Percentiles rank a stretch among this genome's conserved stretches.
phyloP scores from a whole-genome alignment of 2,797 vertebrate genomes.

The Sebastes miniatus region DNA sequence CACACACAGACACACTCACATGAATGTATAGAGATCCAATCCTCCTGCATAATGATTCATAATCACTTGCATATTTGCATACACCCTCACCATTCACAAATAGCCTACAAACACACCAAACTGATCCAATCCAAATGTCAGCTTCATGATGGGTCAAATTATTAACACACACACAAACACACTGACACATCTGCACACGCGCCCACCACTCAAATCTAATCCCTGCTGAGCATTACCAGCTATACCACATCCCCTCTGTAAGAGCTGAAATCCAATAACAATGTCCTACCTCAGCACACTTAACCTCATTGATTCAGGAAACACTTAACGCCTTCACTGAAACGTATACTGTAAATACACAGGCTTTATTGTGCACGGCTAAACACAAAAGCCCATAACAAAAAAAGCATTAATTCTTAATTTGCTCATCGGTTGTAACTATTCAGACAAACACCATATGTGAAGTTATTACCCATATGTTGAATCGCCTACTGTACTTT shows the following conservation, averaged over 20 bases:
- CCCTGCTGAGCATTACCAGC: constrained; percentile 20
- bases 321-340: neutral
- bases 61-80: neutral
- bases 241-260: constrained; percentile 37
- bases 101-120: neutral
- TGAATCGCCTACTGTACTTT: neutral
- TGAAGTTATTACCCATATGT: neutral
- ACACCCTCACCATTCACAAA: neutral
- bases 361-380: neutral
- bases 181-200: neutral
- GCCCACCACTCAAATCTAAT: constrained; percentile 26
- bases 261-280: constrained; percentile 36
- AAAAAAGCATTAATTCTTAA: neutral
- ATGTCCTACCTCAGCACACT: constrained; percentile 15
- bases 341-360: neutral
- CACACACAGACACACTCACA: neutral
- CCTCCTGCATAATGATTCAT: neutral
- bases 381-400: neutral
- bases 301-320: constrained; percentile 27
- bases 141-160: constrained; percentile 3
- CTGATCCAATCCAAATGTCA: neutral
- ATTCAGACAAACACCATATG: neutral
- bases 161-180: constrained; percentile 18
- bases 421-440: neutral
- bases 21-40: neutral